These are phyloP conservation scores for Lordiphosa clarofinis DNA, from an alignment of 1,140 invertebrate species.

Conservation along the genomic window DNA sequence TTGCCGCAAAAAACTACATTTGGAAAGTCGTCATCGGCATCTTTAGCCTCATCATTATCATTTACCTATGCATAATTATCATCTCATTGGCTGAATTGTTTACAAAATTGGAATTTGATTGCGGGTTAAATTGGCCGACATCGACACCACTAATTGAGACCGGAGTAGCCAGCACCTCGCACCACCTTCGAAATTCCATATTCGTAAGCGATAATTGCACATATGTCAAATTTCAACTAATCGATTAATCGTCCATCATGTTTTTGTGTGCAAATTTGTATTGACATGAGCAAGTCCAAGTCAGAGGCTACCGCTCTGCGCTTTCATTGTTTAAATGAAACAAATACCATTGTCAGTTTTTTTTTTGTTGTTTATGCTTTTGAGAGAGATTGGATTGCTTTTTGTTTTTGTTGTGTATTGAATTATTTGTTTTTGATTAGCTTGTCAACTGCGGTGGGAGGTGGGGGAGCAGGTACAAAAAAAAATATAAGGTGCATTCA, in stretches of 20 bases:
- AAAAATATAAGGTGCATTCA: no score
- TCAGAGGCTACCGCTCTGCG: no score
- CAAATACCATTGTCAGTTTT: no score
- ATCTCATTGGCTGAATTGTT: constrained; percentile 9
- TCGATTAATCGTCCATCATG: constrained; percentile 56
- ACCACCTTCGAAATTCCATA: no score
- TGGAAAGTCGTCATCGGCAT: constrained; percentile 5
- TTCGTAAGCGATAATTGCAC: constrained; percentile 58
- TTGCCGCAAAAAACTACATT: background rate
- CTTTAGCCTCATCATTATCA: background rate
- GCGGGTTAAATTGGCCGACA: constrained; percentile 2
- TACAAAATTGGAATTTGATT: background rate
- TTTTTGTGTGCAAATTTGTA: constrained; percentile 26
- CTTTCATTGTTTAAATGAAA: no score
- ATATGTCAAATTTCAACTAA: constrained; percentile 53
- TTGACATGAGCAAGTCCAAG: background rate
- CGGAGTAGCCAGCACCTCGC: constrained; percentile 16
- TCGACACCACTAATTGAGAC: constrained; percentile 33
- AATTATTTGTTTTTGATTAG: no score
- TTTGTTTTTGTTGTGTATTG: no score
- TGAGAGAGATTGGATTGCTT: no score
- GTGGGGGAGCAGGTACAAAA: no score
- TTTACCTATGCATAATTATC: constrained; percentile 11
- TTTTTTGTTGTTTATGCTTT: no score
- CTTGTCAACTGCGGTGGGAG: no score